Percentiles rank a stretch among this genome's conserved stretches.
These are phyloP conservation scores for Drosophila elegans DNA, from an alignment of 1,140 invertebrate species.

Conservation along the genomic window DNA sequence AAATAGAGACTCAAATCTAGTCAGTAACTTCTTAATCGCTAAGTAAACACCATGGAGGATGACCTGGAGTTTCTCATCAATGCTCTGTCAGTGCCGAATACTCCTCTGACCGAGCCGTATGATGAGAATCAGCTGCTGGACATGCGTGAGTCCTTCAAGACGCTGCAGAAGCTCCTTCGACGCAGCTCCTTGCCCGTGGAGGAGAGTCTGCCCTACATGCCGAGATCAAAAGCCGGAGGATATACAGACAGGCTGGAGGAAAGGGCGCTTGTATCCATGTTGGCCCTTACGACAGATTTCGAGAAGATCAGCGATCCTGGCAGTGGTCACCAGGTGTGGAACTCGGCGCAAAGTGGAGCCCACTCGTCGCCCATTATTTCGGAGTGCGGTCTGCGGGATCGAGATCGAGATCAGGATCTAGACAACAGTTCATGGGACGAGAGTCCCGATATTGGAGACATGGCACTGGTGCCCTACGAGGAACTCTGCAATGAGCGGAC, in stretches of 20 bases:
- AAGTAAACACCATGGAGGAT: conserved; percentile 42
- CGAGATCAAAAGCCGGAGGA: conserved; percentile 55
- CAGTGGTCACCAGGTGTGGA: conserved; percentile 1
- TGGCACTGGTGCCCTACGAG: conserved; percentile 43
- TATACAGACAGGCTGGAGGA: conserved; percentile 1
- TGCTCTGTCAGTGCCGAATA: conserved; percentile 46
- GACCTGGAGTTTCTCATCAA: conserved; percentile 64
- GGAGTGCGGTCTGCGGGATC: conserved; percentile 12
- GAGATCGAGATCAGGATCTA: neutral
- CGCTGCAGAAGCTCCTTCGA: conserved; percentile 36
- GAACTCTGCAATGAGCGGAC: neutral
- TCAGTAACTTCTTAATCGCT: neutral
- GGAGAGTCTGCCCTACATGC: neutral
- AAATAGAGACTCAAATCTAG: neutral
- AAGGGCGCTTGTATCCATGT: conserved; percentile 5
- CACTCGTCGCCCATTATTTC: conserved; percentile 14
- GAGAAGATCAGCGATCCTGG: neutral
- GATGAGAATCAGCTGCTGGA: conserved; percentile 36
- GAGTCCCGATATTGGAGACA: neutral
- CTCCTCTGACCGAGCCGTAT: conserved; percentile 38
- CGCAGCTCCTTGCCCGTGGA: conserved; percentile 4
- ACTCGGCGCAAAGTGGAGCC: conserved; percentile 16
- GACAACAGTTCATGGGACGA: neutral
- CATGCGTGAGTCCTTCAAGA: conserved; percentile 56
- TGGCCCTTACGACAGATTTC: conserved; percentile 5